Conservation (phyloP, 2,797 vertebrate species). For the Gallinago solitaria region DNA sequence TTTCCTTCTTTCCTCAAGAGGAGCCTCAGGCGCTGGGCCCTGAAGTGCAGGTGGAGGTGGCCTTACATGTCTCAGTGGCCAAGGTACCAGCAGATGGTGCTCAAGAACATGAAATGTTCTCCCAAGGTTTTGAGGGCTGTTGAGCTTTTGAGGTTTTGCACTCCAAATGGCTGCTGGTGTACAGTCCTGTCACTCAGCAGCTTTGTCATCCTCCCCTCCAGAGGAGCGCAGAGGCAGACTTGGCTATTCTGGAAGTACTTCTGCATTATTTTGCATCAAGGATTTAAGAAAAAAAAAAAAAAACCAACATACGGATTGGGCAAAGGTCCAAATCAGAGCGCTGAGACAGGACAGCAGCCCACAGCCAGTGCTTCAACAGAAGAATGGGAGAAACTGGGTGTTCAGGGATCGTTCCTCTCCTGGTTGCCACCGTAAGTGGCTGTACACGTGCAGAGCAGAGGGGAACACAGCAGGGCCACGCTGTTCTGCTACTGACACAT, state of each 20-base stretch:
- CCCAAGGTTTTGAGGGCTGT: not conserved
- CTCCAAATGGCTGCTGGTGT: not conserved
- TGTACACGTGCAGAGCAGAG: accelerated
- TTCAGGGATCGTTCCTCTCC: not conserved
- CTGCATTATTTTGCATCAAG: not conserved
- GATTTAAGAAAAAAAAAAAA: not conserved
- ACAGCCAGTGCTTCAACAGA: accelerated
- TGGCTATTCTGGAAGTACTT: not conserved
- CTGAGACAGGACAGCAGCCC: not conserved
- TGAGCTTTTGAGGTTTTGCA: accelerated
- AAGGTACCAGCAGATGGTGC: conserved; percentile 48
- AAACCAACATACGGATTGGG: not conserved
- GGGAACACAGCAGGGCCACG: not conserved
- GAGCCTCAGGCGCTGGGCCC: not conserved
- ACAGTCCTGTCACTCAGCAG: not conserved
- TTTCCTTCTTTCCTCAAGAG: not conserved
- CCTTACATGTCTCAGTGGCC: accelerated
- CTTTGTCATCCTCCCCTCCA: not conserved
- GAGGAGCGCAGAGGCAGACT: not conserved
- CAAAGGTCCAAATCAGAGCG: not conserved
- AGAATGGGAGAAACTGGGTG: not conserved
- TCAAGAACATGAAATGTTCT: conserved; percentile 18
- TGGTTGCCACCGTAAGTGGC: not conserved
- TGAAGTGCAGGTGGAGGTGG: not conserved
- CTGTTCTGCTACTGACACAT: not conserved